Conservation (phyloP, 92 coral and sea anemone species). For the Palythoa grandis region DNA sequence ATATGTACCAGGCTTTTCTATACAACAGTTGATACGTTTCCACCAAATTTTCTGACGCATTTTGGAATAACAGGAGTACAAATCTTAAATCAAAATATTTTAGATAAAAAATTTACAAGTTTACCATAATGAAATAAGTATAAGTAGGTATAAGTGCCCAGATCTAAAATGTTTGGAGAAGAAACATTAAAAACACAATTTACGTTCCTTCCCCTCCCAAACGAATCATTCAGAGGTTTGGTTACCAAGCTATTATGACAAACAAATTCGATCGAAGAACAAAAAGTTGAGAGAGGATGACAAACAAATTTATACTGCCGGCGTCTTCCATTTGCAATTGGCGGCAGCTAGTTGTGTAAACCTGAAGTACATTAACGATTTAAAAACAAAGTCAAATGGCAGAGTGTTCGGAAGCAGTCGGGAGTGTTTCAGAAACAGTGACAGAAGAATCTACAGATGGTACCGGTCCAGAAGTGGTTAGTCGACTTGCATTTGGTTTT, state of each 20-base stretch:
- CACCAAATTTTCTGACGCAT: no score
- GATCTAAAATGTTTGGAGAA: not conserved
- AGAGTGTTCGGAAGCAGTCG: conserved; percentile 59
- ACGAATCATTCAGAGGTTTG: not conserved
- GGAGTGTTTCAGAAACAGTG: conserved; percentile 65
- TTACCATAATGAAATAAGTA: not conserved
- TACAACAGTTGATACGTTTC: no score
- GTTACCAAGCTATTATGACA: conserved; percentile 15
- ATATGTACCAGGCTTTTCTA: no score
- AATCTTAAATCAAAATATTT: not conserved
- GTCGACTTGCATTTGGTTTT: not conserved
- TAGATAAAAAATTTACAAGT: no score
- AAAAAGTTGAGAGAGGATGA: not conserved
- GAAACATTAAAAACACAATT: not conserved
- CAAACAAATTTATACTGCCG: not conserved
- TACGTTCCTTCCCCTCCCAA: not conserved
- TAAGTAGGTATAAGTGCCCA: not conserved
- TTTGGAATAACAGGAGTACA: no score
- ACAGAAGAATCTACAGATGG: conserved; percentile 74
- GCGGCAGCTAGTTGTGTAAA: not conserved
- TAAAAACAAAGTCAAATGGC: conserved; percentile 55
- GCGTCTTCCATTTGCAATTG: not conserved
- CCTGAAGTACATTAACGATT: not conserved
- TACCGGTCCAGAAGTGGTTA: conserved; percentile 66
- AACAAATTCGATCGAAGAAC: not conserved